These are phyloP conservation scores for Eubasilissa splendida DNA, from an alignment of 2,888 invertebrate genomes.

Conservation along the genomic window DNA sequence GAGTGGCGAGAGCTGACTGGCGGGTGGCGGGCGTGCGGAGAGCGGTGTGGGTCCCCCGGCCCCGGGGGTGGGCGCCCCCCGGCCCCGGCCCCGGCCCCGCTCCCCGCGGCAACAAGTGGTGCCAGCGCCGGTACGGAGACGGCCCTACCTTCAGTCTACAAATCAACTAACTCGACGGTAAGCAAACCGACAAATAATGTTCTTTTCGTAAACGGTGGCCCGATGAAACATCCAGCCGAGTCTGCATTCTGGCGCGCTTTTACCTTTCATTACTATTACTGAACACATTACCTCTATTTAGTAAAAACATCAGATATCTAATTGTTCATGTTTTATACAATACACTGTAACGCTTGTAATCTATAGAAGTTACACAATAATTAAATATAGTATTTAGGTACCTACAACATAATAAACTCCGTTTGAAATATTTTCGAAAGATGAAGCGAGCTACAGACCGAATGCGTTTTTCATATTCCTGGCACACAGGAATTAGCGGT, in stretches of 20 bases:
- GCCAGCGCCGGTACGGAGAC: slow-evolving; percentile 13
- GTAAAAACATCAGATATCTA: too few relatives aligned
- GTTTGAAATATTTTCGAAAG: too few relatives aligned
- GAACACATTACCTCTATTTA: too few relatives aligned
- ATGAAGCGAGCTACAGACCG: background rate
- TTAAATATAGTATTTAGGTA: too few relatives aligned
- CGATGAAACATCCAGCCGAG: too few relatives aligned
- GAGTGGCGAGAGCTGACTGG: slow-evolving; percentile 53
- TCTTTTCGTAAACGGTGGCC: background rate
- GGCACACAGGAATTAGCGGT: background rate
- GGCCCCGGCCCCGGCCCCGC: slow-evolving; percentile 6
- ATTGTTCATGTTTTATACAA: too few relatives aligned
- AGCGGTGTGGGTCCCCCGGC: slow-evolving; percentile 36
- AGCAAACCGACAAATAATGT: slow-evolving; percentile 23
- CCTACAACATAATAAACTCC: too few relatives aligned
- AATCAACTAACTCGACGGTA: slow-evolving; percentile 29
- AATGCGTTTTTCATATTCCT: background rate
- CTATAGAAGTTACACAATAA: too few relatives aligned
- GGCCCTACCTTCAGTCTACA: slow-evolving; percentile 21
- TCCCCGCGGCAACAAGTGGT: slow-evolving; percentile 46
- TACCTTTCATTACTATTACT: too few relatives aligned
- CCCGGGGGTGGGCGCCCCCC: slow-evolving; percentile 13
- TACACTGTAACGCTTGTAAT: too few relatives aligned
- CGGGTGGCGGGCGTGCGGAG: slow-evolving; percentile 42
- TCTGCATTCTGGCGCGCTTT: too few relatives aligned